Conservation (phyloP, 2,113 vertebrate genomes). For the Accipiter virgatus region DNA sequence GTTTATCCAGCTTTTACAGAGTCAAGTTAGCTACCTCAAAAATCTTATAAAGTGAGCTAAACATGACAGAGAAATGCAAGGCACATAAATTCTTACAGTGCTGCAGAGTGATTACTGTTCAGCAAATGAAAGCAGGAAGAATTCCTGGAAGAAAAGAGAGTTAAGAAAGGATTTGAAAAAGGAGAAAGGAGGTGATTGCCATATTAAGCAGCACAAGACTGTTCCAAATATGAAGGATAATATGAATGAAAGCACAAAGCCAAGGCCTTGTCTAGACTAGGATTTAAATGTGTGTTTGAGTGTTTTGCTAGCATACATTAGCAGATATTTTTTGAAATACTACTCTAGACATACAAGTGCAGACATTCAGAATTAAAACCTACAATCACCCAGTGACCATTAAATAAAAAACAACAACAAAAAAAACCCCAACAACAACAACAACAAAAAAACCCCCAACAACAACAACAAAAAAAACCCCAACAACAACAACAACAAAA, state of each 20-base stretch:
- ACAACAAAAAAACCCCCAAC: no score
- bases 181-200: not conserved
- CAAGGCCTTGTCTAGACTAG: not conserved
- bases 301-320: not conserved
- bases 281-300: not conserved
- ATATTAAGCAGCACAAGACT: not conserved
- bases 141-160: not conserved
- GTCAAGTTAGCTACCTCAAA: not conserved
- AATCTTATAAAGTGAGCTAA: not conserved
- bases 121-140: not conserved
- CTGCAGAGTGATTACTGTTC: not conserved
- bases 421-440: no score
- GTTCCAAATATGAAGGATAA: not conserved
- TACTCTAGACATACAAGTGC: rapidly evolving
- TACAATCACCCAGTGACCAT: not conserved
- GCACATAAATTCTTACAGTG: not conserved
- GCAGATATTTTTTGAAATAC: not conserved
- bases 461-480: not conserved
- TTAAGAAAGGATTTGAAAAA: not conserved
- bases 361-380: not conserved
- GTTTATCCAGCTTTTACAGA: not conserved
- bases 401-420: not conserved
- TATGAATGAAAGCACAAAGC: not conserved
- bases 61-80: not conserved
- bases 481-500: no score